A percentile compares a stretch with the other conserved stretches of the same genome.
Conservation (phyloP, 2,797 vertebrate genomes). For the Eurystomus glaucurus region DNA sequence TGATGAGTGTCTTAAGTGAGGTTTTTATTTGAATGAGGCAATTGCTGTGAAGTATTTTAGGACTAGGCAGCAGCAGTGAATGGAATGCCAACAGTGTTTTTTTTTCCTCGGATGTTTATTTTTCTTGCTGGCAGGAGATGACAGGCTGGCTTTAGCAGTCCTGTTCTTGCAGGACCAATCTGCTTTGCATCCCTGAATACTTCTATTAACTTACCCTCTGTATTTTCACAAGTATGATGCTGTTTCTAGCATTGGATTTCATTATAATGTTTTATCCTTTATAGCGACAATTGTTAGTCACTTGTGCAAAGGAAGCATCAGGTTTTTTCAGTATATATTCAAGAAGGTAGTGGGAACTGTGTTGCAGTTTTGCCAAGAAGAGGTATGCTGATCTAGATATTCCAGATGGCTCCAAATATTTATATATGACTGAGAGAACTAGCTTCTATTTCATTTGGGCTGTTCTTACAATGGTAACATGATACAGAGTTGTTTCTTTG, state of each 20-base stretch:
- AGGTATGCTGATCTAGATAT: background rate
- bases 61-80: background rate
- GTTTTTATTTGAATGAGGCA: background rate
- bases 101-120: background rate
- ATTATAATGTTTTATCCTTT: background rate
- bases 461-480: background rate
- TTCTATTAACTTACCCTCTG: background rate
- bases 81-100: background rate
- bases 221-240: background rate
- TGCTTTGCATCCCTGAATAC: background rate
- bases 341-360: background rate
- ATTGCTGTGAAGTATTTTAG: background rate
- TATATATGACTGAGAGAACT: background rate
- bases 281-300: background rate
- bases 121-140: background rate
- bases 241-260: background rate
- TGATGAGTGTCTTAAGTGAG: background rate
- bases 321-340: fast-evolving
- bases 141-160: background rate
- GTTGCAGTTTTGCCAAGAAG: background rate
- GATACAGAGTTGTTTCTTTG: background rate
- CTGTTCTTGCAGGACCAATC: background rate
- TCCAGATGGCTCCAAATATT: background rate
- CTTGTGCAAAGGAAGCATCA: background rate
- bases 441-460: background rate